Conservation (phyloP, 2,797 vertebrate species). For the Alcedo atthis region DNA sequence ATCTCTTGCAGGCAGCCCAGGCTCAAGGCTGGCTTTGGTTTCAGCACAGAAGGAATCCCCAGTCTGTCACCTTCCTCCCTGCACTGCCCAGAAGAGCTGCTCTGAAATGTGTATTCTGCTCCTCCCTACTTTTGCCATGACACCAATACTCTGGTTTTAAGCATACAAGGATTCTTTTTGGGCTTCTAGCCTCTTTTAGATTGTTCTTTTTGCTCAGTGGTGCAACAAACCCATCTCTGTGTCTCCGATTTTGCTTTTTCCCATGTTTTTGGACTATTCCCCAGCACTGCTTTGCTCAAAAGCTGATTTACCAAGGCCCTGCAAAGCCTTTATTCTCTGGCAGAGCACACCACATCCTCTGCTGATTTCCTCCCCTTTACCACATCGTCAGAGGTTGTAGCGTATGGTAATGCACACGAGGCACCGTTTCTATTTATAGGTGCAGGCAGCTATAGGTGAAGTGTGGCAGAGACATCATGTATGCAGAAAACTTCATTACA, state of each 20-base stretch:
- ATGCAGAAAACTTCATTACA: background rate
- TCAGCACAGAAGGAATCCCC: background rate
- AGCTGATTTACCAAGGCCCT: background rate
- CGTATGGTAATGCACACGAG: background rate
- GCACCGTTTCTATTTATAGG: conserved; percentile 51
- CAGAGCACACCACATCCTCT: background rate
- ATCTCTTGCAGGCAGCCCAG: background rate
- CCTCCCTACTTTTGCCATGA: background rate
- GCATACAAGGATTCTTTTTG: background rate
- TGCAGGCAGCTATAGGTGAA: background rate
- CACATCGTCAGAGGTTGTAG: conserved; percentile 15
- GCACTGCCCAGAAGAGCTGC: background rate
- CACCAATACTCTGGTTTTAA: background rate
- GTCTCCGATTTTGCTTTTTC: background rate
- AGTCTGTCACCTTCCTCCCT: background rate
- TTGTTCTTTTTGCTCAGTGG: background rate
- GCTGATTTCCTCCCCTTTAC: conserved; percentile 7
- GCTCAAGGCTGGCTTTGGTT: background rate
- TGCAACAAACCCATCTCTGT: background rate
- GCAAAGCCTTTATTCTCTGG: background rate
- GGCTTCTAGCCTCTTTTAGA: background rate
- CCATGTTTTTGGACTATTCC: background rate
- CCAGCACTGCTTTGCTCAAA: background rate
- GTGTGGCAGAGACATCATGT: background rate
- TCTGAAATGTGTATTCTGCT: background rate